Evolutionary conservation across 2,888 invertebrate species (phyloP).

Genomic region (Zeuzera pyrina): DNA sequence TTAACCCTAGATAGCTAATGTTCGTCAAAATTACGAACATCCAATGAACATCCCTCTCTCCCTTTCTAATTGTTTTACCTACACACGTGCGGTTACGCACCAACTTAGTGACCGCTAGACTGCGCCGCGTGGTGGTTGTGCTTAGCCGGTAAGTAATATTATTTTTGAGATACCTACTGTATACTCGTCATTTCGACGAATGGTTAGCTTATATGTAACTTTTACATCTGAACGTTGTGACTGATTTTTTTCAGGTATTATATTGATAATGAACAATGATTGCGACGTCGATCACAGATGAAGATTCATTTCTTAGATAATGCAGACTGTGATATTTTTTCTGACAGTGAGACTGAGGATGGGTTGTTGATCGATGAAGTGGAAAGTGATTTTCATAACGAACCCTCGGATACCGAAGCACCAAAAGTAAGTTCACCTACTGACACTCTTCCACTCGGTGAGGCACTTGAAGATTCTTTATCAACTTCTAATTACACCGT

Average conservation of each 20-base stretch:
- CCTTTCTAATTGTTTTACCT: constrained; percentile 8
- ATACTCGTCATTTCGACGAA: constrained; percentile 5
- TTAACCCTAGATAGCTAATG: constrained; percentile 6
- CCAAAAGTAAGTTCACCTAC: too few relatives aligned
- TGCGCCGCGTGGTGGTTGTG: constrained; percentile 10
- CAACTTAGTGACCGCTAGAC: constrained; percentile 12
- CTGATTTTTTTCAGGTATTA: constrained; percentile 4
- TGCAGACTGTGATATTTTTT: constrained; percentile 4
- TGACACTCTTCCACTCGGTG: background rate
- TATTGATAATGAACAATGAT: constrained; percentile 5
- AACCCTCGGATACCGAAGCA: constrained; percentile 11
- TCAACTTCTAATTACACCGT: background rate
- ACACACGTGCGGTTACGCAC: constrained; percentile 5
- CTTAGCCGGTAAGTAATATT: constrained; percentile 11
- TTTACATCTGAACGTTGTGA: constrained; percentile 6
- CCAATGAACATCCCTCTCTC: constrained; percentile 5
- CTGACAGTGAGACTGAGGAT: constrained; percentile 17
- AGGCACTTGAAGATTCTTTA: background rate
- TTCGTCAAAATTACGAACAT: constrained; percentile 9
- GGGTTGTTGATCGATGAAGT: constrained; percentile 16
- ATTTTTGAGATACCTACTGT: constrained; percentile 8
- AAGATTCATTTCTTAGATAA: constrained; percentile 1
- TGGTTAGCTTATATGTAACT: constrained; percentile 12
- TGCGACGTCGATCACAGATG: constrained; percentile 2
- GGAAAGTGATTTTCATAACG: constrained; percentile 16